Evolutionary conservation across 2,797 vertebrate species (phyloP), one percentile per base, ranked within the genome.

Genomic region (Rhynchotus rufescens): DNA sequence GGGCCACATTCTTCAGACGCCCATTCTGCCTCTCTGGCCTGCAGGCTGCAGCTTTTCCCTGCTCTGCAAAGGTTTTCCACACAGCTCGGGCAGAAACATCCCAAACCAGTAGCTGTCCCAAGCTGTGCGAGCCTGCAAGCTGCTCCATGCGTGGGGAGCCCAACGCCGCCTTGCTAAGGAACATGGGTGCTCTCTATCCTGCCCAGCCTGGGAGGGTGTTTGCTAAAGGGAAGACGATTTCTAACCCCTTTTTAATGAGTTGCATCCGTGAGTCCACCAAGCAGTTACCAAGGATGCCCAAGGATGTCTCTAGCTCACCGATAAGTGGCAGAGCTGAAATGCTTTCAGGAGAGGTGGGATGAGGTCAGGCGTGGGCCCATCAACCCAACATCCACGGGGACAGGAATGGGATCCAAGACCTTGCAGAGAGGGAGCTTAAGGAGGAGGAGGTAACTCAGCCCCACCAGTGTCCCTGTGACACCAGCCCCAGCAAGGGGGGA

Each of bases 71-170:
- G 32, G 57, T 40, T 40, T 83, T 78, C 19, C 19, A 25, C 1
- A 0, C 25, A 88, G 44, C 23, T 49, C 15, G 9, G 16, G 5
- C 42, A 81, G 21, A 75, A 68, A 72, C 14, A 68, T 12, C 80
- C 49, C 45, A 83, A 5, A 8, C 4, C 20, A 80, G 15, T 3
- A 3, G 1, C 11, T 15, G 44, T 0, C 0, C 16, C 16, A 75
- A 81, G 16, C 4, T 17, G 4, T 30, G 57, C 8, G 25, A 80
- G 22, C 17, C 28, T 36, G 54, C 30, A 44, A 38, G 26, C 14
- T 89, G 38, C 21, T 56, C 14, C 5, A 0, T 2, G 3, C 6
- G 26, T 1, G 3, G 9, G 4, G 30, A 49, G 7, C 12, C 22
- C 47, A 36, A 23, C 11, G 15, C 6, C 3, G 15, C 47, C 51